phyloP scores from a whole-genome alignment of 2,888 invertebrate species.

The Ypsolopha scabrella region DNA sequence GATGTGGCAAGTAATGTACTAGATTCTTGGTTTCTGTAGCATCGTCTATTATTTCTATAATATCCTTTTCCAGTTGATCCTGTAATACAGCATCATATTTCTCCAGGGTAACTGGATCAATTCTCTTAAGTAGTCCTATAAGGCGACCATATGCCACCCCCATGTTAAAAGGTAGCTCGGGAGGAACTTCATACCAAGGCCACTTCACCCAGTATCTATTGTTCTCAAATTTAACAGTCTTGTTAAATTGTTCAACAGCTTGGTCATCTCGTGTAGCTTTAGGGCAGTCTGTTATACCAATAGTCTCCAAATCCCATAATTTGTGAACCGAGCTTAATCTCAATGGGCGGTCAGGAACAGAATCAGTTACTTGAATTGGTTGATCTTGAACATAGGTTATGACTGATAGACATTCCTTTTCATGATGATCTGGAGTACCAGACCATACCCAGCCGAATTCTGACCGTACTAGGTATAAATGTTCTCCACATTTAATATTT shows the following conservation, averaged over 20 bases:
- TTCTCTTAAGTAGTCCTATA: constrained; percentile 6
- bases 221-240: constrained; percentile 5
- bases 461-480: constrained; percentile 12
- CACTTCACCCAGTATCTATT: constrained; percentile 11
- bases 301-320: too few species aligned
- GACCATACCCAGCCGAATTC: constrained; percentile 14
- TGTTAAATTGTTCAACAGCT: constrained; percentile 11
- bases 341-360: constrained; percentile 10
- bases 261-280: too few species aligned
- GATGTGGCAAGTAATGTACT: constrained; percentile 14
- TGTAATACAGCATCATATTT: constrained; percentile 7
- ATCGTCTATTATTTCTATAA: not conserved
- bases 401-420: constrained; percentile 5
- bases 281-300: too few species aligned
- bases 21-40: too few species aligned
- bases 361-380: constrained; percentile 1
- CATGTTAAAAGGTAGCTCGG: constrained; percentile 9
- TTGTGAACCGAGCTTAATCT: constrained; percentile 6
- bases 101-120: not conserved
- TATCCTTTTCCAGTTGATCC: constrained; percentile 4
- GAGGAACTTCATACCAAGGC: constrained; percentile 13
- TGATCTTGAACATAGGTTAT: constrained; percentile 11
- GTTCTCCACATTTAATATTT: constrained; percentile 8
- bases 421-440: constrained; percentile 5
- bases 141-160: constrained; percentile 12